Evolutionary conservation across 2,797 vertebrate genomes (phyloP).

Genomic region (Micropoecilia bifurca): DNA sequence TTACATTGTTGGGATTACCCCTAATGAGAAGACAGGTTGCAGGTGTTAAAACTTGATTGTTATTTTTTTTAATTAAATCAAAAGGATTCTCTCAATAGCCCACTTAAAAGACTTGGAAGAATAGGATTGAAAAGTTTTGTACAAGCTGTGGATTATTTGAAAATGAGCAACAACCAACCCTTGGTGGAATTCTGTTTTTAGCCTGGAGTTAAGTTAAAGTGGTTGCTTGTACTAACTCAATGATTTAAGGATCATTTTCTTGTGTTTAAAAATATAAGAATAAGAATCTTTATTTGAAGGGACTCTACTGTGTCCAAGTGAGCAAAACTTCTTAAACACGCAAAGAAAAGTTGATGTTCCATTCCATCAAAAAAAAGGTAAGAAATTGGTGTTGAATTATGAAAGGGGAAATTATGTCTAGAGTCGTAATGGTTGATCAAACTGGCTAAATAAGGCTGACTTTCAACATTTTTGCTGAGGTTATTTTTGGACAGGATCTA

Average conservation of each 20-base stretch:
- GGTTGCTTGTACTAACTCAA: not conserved
- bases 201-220: not conserved
- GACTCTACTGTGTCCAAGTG: not conserved
- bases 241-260: conserved; percentile 21
- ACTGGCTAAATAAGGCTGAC: too few species aligned
- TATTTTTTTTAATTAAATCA: not conserved
- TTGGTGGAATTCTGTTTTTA: not conserved
- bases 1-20: not conserved
- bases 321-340: not conserved
- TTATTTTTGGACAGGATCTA: too few species aligned
- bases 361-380: too few species aligned
- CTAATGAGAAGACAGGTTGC: not conserved
- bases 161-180: not conserved
- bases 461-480: too few species aligned
- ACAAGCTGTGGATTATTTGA: not conserved
- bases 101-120: not conserved
- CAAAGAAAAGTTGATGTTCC: not conserved
- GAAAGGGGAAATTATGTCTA: too few species aligned
- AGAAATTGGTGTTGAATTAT: too few species aligned
- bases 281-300: not conserved
- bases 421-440: too few species aligned
- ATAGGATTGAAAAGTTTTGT: not conserved
- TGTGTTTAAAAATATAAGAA: not conserved
- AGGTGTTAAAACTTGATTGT: not conserved
- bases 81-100: not conserved